Conservation (phyloP, 2,888 invertebrate genomes). For the Sialis lutaria region DNA sequence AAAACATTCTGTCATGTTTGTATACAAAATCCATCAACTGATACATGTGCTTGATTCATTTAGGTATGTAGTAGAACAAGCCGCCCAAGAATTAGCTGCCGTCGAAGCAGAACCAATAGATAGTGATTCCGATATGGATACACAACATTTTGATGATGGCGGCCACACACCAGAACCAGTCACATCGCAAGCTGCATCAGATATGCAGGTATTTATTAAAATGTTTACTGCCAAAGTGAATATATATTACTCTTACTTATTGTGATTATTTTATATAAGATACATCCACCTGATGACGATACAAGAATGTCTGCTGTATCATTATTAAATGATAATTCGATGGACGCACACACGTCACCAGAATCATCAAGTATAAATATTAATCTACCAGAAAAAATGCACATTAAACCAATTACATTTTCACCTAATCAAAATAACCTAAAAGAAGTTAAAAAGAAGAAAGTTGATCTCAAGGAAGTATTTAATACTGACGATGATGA, state of each 20-base stretch:
- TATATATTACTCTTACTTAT: neutral
- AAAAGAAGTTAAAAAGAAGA: conserved; percentile 41
- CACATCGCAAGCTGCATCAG: neutral
- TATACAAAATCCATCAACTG: neutral
- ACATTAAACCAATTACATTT: conserved; percentile 23
- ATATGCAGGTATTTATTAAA: neutral
- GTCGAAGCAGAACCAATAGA: conserved; percentile 59
- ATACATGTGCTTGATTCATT: neutral
- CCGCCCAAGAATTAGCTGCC: conserved; percentile 40
- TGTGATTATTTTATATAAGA: conserved; percentile 10
- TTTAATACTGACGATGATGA: conserved; percentile 75
- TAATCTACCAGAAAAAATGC: conserved; percentile 21
- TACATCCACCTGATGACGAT: conserved; percentile 25
- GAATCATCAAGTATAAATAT: conserved; percentile 14
- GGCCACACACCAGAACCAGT: conserved; percentile 7
- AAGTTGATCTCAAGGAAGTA: conserved; percentile 65
- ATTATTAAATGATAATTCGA: conserved; percentile 19
- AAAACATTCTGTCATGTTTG: neutral
- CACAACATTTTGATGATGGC: conserved; percentile 17
- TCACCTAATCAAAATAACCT: conserved; percentile 26
- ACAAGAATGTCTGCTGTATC: conserved; percentile 27
- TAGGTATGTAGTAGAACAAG: conserved; percentile 35
- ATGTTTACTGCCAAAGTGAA: neutral
- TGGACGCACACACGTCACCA: conserved; percentile 15
- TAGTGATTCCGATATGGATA: conserved; percentile 39